Conservation (phyloP, 2,888 invertebrate genomes). For the Seladonia tumulorum region DNA sequence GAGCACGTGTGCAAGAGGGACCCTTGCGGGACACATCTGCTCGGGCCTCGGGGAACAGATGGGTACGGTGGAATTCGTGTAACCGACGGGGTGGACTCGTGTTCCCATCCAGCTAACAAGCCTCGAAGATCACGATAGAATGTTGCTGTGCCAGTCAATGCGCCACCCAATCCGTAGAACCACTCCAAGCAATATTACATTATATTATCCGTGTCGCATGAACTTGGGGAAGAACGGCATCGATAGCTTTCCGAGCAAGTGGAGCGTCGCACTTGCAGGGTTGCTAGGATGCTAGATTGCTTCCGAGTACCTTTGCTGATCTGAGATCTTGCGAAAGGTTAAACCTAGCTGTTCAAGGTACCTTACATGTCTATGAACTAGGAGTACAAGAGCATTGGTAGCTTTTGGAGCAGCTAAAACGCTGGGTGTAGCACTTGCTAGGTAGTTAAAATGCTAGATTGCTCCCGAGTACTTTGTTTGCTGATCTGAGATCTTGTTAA, state of each 20-base stretch:
- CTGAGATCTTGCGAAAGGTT: neutral
- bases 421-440: neutral
- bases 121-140: neutral
- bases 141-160: neutral
- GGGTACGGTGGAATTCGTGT: slow-evolving; percentile 2
- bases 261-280: too few species aligned
- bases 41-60: neutral
- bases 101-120: slow-evolving; percentile 7
- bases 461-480: neutral
- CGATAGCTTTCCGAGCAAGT: too few species aligned
- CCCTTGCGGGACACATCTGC: slow-evolving; percentile 13
- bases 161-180: neutral
- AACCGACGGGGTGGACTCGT: neutral
- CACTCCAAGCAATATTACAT: neutral
- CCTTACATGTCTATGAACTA: neutral
- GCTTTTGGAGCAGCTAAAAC: neutral
- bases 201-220: too few species aligned
- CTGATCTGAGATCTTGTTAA: neutral
- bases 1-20: neutral
- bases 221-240: too few species aligned
- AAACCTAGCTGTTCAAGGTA: neutral
- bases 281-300: neutral
- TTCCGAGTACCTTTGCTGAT: neutral
- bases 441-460: neutral
- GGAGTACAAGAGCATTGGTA: neutral